Evolutionary conservation across 1,140 invertebrate genomes (phyloP), one percentile per base, ranked within the genome.

Genomic region (Portunus trituberculatus): DNA sequence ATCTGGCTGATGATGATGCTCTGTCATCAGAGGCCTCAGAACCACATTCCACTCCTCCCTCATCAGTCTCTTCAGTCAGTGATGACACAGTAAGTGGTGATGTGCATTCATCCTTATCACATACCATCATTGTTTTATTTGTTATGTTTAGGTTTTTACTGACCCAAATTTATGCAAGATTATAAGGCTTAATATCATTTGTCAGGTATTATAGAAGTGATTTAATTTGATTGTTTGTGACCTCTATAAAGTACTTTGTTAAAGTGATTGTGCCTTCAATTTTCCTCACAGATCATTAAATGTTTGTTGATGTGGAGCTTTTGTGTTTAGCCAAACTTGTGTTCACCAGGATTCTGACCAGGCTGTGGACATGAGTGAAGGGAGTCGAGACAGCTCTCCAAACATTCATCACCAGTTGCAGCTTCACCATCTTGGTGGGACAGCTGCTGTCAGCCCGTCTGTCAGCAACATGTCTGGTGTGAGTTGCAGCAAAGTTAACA

Each of bases 31-130:
- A 95, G 39, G 95, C 95, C 20, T 95, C 95, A 4, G 95, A 95
- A 76, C 95, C 95, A 52, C 95, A 95, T 89, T 95, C 95, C 92
- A 95, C 95, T 20, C 95, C 95, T 32, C 95, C 95, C 86, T 95
- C 95, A 29, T 95, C 95, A 32, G 95, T 89, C 48, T 95, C 95
- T 31, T 95, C 95, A 29, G 95, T 95, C 32, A 95, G 95, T 83
- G 95, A 95, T 90, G 95, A 95, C 32, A 95, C 95, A 16, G 95
- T 95, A 45, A 93, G 95, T 93, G 20, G 25, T 39, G 1, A 39
- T 39, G 39, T 39, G 6, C 39, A 6, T 39, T 39, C 39, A 39
- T 39, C 39, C 39, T 39, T 39, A 39, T 6, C 39, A 1, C 1
- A 2, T 39, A 39, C 1, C 39, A 39, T 39, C 39, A 39, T 39